Evolutionary conservation across 2,888 invertebrate genomes (phyloP).

Genomic region (Rambutsinella grinnellia): DNA sequence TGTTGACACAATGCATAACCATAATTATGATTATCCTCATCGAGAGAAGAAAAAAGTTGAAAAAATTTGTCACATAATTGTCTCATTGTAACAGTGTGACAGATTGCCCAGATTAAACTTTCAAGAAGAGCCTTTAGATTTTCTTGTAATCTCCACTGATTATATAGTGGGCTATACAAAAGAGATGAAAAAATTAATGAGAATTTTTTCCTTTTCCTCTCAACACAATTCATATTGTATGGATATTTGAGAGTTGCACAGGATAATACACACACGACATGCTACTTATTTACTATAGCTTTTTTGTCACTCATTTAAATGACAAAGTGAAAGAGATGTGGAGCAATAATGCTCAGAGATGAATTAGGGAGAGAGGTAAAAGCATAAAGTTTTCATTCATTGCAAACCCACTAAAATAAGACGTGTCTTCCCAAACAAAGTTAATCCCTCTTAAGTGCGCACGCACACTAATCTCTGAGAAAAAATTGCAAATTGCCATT

Average conservation of each 20-base stretch:
- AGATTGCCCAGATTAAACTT: constrained; percentile 28
- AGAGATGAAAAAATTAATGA: constrained; percentile 20
- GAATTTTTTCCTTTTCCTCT: constrained; percentile 26
- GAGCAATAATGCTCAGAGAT: constrained; percentile 16
- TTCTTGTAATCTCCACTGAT: too few relatives aligned
- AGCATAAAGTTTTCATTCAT: too few relatives aligned
- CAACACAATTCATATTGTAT: too few relatives aligned
- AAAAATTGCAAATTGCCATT: constrained; percentile 31
- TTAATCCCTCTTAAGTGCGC: too few relatives aligned
- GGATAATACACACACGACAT: too few relatives aligned
- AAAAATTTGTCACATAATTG: constrained; percentile 35
- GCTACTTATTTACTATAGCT: background rate
- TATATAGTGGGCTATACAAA: too few relatives aligned
- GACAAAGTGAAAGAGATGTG: constrained; percentile 34
- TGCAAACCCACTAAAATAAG: too few relatives aligned
- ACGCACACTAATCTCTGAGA: too few relatives aligned
- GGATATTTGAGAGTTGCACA: too few relatives aligned
- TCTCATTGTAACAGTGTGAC: constrained; percentile 29
- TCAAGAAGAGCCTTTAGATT: too few relatives aligned
- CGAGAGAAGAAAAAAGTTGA: background rate
- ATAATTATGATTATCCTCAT: constrained; percentile 26
- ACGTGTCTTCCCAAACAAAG: too few relatives aligned
- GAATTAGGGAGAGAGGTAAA: too few relatives aligned
- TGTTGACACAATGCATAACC: constrained; percentile 42
- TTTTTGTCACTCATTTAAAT: constrained; percentile 18